Evolutionary conservation across 2,888 invertebrate genomes (phyloP).

Genomic region (Esperia sulphurella): DNA sequence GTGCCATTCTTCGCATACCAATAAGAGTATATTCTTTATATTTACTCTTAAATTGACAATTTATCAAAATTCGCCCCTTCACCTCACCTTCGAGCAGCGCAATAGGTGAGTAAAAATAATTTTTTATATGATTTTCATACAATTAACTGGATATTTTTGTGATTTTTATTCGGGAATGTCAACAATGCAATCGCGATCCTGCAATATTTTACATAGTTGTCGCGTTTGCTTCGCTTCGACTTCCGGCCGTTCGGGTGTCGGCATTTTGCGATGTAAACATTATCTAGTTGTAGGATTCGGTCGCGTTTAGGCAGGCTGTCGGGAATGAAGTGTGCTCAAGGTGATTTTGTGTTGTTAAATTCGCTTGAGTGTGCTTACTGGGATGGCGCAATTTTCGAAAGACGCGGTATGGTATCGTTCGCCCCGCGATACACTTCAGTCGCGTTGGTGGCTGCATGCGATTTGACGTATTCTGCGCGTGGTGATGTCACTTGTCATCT

Average conservation of each 20-base stretch:
- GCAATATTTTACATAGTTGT: conserved; percentile 89
- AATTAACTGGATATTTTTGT: conserved; percentile 79
- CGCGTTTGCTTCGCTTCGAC: conserved; percentile 83
- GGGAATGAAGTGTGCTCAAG: conserved; percentile 76
- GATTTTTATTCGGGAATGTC: conserved; percentile 84
- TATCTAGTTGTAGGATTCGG: conserved; percentile 72
- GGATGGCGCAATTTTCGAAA: conserved; percentile 81
- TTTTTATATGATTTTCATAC: conserved; percentile 81
- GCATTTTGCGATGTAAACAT: conserved; percentile 79
- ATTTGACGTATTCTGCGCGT: conserved; percentile 79
- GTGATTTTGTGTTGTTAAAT: conserved; percentile 77
- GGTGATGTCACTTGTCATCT: conserved; percentile 77
- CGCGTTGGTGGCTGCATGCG: conserved; percentile 79
- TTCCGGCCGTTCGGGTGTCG: conserved; percentile 78
- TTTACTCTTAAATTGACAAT: conserved; percentile 83
- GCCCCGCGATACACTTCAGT: conserved; percentile 79
- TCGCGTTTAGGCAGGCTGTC: conserved; percentile 63
- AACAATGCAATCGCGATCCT: conserved; percentile 87
- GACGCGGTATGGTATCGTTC: conserved; percentile 79
- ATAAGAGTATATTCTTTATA: conserved; percentile 86
- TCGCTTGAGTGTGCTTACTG: conserved; percentile 77
- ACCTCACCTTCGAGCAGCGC: conserved; percentile 81
- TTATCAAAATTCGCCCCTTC: conserved; percentile 83
- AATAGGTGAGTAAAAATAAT: conserved; percentile 85
- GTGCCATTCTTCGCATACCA: conserved; percentile 98